Evolutionary conservation across 1,140 invertebrate species (phyloP), one percentile per base, ranked within the genome.

Genomic region (Homarus americanus): DNA sequence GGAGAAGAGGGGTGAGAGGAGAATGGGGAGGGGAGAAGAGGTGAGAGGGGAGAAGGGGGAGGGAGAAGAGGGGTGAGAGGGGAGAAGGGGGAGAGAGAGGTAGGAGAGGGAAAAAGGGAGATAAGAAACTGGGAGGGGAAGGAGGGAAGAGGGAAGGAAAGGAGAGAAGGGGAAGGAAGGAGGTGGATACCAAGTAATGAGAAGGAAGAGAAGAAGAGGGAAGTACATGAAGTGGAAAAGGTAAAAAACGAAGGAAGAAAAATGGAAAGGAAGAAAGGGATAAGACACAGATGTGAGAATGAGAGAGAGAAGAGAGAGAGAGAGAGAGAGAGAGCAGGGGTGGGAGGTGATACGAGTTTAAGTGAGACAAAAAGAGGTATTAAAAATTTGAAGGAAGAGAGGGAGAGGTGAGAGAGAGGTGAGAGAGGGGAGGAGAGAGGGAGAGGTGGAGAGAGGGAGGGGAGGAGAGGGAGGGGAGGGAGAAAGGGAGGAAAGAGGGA

Each of bases 361-460:
- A 69, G 66, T 9, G 66, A 24, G 32, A n/a, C 7, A 24, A 24
- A n/a, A 24, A n/a, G 66, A n/a, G 66, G n/a, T n/a, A n/a, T n/a
- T n/a, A n/a, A 24, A n/a, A 24, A n/a, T 5, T n/a, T n/a, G n/a
- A 58, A 73, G 20, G 24, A 28, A 73, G 72, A 73, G 72, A 73
- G 72, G 34, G 36, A 73, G 36, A 73, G 72, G n/a, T 17, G 72
- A 38, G 32, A 73, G 72, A 73, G 72, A 38, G 72, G n/a, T 17
- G 36, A 38, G 72, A 38, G 72, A 73, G 72, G 34, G 72, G 10
- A 20, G 12, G 72, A 34, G 72, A 36, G 72, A 36, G 72, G 12
- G 72, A 36, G 72, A 36, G 72, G 12, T n/a, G 12, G 72, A 36
- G 72, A 36, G 72, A 36, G 72, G 12, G 72, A 36, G 12, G 12